phyloP scores from a whole-genome alignment of 2,113 vertebrate genomes.

The Lophotis ruficrista region DNA sequence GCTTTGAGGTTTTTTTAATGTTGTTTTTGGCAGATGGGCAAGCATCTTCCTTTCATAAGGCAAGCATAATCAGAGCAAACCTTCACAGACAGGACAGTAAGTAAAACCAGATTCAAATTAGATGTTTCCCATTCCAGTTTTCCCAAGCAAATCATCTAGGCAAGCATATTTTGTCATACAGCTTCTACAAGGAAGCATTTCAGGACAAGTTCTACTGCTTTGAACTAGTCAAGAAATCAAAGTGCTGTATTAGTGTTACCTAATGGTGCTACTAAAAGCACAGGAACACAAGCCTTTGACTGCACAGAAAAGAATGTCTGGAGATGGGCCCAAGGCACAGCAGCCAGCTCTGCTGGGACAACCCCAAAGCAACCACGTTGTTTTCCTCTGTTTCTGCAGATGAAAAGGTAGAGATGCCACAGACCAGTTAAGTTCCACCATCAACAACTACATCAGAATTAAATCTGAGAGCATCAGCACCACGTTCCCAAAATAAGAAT shows the following conservation, averaged over 20 bases:
- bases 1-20: not conserved
- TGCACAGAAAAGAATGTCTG: fast-evolving
- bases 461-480: not conserved
- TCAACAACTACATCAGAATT: not conserved
- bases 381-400: not conserved
- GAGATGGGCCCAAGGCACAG: not conserved
- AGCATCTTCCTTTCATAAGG: not conserved
- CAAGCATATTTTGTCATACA: not conserved
- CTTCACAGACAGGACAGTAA: not conserved
- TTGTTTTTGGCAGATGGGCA: not conserved
- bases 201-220: not conserved
- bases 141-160: not conserved
- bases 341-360: not conserved
- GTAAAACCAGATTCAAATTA: not conserved
- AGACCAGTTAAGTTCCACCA: not conserved
- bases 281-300: fast-evolving
- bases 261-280: not conserved
- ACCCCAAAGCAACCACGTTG: not conserved
- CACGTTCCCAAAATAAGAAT: not conserved
- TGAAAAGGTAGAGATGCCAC: not conserved
- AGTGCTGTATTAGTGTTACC: not conserved
- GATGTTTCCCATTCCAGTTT: not conserved
- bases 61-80: not conserved
- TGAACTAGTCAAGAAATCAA: not conserved
- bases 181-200: not conserved